Evolutionary conservation across 2,113 vertebrate species (phyloP).

Genomic region (Thryonomys swinderianus): DNA sequence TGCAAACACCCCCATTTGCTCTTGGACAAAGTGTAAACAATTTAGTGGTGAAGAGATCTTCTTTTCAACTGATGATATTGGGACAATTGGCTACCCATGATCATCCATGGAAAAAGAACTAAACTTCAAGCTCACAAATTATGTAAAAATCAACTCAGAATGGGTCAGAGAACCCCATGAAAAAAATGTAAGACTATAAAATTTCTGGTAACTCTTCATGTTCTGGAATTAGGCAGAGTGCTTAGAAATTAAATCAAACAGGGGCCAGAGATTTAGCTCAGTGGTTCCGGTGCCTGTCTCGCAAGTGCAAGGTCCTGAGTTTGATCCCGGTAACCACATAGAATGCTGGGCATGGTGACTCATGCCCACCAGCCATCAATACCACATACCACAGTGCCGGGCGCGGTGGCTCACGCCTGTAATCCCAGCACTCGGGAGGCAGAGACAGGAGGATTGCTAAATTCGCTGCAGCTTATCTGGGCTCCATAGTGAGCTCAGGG

Average conservation of each 20-base stretch:
- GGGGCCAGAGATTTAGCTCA: no score
- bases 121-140: not conserved
- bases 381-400: no score
- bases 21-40: not conserved
- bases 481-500: no score
- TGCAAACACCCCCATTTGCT: not conserved
- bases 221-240: not conserved
- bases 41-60: not conserved
- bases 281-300: no score
- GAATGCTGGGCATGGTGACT: no score
- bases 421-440: no score
- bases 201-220: not conserved
- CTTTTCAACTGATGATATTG: not conserved
- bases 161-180: not conserved
- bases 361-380: no score
- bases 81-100: not conserved
- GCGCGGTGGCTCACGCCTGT: no score
- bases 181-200: not conserved
- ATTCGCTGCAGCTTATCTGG: no score
- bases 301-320: no score
- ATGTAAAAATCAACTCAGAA: conserved; percentile 20
- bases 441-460: no score
- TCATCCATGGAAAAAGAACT: not conserved
- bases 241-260: not conserved
- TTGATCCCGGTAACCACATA: no score